These are phyloP conservation scores for Sycophaga agraensis DNA, from an alignment of 1,140 invertebrate species.

Conservation along the genomic window DNA sequence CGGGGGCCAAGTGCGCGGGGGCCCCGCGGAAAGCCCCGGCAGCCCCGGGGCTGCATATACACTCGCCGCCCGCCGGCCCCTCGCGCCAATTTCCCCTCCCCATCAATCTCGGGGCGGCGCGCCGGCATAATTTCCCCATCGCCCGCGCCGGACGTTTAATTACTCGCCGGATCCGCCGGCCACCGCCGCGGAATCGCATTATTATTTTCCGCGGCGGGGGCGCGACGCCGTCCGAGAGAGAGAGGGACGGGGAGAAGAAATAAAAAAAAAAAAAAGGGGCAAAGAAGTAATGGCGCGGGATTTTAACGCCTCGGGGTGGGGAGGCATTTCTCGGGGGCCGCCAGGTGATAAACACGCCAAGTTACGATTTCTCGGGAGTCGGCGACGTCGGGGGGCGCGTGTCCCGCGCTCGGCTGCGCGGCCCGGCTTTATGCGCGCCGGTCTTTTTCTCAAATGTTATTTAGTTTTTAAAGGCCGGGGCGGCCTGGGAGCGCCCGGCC, in stretches of 20 bases:
- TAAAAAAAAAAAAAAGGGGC: constrained; percentile 9
- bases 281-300: constrained; percentile 37
- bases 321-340: constrained; percentile 50
- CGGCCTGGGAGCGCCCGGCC: no score
- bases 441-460: no score
- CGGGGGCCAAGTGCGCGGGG: no score
- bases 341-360: constrained; percentile 56
- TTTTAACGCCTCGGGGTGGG: constrained; percentile 52
- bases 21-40: no score
- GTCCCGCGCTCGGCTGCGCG: no score
- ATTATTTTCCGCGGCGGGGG: constrained; percentile 43
- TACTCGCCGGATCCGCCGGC: constrained; percentile 27
- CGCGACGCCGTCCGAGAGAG: constrained; percentile 19
- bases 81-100: neutral
- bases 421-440: no score
- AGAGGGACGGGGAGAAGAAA: constrained; percentile 1
- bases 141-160: constrained; percentile 28
- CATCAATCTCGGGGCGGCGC: constrained; percentile 5
- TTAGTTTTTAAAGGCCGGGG: no score
- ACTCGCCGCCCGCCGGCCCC: no score
- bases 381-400: constrained; percentile 27
- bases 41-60: no score
- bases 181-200: constrained; percentile 31
- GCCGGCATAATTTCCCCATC: constrained; percentile 14
- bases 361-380: constrained; percentile 58